Base-by-base conservation (phyloP, 2,113 vertebrate genomes). In the Phrynocephalus versicolor region DNA sequence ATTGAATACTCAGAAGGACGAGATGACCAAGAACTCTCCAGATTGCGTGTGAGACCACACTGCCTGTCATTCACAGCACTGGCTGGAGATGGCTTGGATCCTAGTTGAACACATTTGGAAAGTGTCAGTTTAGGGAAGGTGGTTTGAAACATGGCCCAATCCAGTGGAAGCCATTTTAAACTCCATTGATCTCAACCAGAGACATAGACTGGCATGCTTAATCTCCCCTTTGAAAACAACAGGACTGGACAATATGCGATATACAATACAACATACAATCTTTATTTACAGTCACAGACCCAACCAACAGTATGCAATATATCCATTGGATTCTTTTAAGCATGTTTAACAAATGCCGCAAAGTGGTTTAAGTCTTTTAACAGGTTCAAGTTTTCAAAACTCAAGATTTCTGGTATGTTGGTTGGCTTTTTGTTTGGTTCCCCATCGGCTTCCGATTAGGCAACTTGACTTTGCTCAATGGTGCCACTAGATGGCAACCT, bases 401-500 rank as follows among this genome's bases (percentile, higher is more conserved):
- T 51, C 45, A 51, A 10, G 8, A 45, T 16, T 51, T 30, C 62
- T 65, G 60, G 41, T 65, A 45, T 6, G 27, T 30, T 55, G 15
- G 65, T 18, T 41, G 21, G 5, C n/a, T 18, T 69, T 81, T 81
- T 80, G 39, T 67, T 81, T 33, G 62, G 15, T 45, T 15, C 58
- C 1, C 13, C 58, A 6, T 51, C 8, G 6, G 41, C 27, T 18
- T 33, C 12, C 6, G 79, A 3, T 14, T 25, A 23, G 10, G 60
- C 41, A 79, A 25, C 37, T 15, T 13, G 37, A 4, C 45, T 39
- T 60, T 73, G 6, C 27, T 35, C 37, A 41, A 64, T 45, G 23
- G 15, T 41, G 55, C 55, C 81, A 74, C 57, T 27, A 74, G 81
- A 10, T 83, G 81, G 70, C 81, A 83, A 27, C 37, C 70, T 83